phyloP scores from a whole-genome alignment of 2,113 vertebrate genomes.

The Myiopsitta monachus region DNA sequence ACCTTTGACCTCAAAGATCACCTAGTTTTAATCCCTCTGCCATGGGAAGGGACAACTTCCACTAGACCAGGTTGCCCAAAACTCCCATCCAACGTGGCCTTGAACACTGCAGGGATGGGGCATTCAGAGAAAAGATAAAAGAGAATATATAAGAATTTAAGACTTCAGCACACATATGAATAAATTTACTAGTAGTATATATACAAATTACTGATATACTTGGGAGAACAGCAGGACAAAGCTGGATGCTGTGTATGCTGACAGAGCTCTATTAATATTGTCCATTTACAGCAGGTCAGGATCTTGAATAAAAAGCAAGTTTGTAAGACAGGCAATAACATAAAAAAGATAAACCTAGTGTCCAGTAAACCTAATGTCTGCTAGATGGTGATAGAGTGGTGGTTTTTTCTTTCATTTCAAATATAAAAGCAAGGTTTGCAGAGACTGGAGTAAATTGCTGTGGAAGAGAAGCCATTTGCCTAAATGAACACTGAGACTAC shows the following conservation, averaged over 20 bases:
- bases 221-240: background rate
- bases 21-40: background rate
- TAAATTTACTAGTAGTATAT: background rate
- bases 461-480: background rate
- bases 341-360: background rate
- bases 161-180: background rate
- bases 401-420: background rate
- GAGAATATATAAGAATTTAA: background rate
- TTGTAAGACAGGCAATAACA: background rate
- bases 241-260: background rate
- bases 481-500: background rate
- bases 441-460: background rate
- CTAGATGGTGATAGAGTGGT: background rate
- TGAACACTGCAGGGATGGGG: background rate
- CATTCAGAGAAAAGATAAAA: background rate
- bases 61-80: background rate
- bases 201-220: background rate
- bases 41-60: background rate
- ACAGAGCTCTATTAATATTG: background rate
- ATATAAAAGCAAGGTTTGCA: background rate
- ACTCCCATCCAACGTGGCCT: background rate
- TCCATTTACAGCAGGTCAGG: background rate
- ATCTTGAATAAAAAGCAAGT: background rate
- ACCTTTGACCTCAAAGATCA: background rate
- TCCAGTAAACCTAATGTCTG: background rate